Evolutionary conservation across 2,113 vertebrate genomes (phyloP).

Genomic region (Dipodomys ordii): DNA sequence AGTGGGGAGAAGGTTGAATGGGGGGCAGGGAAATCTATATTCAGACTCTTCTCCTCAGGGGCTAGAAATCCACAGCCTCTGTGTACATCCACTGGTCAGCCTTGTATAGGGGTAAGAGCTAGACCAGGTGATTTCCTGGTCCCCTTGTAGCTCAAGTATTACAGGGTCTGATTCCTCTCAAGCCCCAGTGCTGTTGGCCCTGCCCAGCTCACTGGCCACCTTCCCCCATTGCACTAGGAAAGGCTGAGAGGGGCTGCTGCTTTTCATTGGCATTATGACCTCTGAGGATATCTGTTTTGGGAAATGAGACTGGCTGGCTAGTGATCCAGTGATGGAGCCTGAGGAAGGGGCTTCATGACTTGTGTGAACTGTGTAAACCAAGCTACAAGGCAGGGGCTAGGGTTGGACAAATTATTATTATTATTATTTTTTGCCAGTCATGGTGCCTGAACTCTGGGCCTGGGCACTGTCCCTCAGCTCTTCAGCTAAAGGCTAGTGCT

Average conservation of each 20-base stretch:
- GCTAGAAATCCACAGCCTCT: neutral
- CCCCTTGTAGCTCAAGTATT: neutral
- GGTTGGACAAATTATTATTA: neutral
- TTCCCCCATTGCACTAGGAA: neutral
- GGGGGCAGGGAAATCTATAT: neutral
- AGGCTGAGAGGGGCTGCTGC: neutral
- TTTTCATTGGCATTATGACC: neutral
- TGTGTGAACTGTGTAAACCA: neutral
- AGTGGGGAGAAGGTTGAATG: neutral
- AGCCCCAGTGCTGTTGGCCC: neutral
- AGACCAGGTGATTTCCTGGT: neutral
- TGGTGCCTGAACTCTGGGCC: too few relatives aligned
- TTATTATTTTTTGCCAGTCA: too few relatives aligned
- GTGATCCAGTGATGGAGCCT: neutral
- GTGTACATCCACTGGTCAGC: too few relatives aligned
- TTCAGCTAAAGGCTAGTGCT: too few relatives aligned
- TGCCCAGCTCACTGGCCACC: neutral
- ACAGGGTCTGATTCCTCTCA: neutral
- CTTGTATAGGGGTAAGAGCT: neutral
- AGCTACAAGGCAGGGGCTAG: neutral
- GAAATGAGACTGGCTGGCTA: neutral
- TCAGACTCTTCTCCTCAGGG: neutral
- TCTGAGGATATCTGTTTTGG: neutral
- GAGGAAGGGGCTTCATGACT: neutral
- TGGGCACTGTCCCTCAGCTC: too few relatives aligned